phyloP scores from a whole-genome alignment of 2,888 invertebrate species.

The Thelaira solivaga region DNA sequence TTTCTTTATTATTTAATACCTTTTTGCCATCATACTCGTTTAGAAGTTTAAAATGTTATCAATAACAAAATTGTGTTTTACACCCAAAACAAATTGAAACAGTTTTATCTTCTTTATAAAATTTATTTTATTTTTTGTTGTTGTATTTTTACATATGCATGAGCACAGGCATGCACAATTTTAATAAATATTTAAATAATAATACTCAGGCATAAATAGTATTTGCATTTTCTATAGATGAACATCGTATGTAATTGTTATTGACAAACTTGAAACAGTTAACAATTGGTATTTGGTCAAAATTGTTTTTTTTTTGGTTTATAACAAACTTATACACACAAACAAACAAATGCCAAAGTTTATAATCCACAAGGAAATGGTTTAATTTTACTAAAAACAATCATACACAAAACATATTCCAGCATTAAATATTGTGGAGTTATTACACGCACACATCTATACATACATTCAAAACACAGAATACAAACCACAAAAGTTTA shows the following conservation, averaged over 20 bases:
- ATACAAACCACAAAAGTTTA: slow-evolving; percentile 7
- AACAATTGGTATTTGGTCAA: slow-evolving; percentile 13
- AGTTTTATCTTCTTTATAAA: no score
- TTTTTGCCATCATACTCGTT: no score
- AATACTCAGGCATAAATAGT: not conserved
- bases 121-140: no score
- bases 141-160: no score
- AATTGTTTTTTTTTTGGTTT: not conserved
- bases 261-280: slow-evolving; percentile 25
- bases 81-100: no score
- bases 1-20: no score
- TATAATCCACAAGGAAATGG: slow-evolving; percentile 28
- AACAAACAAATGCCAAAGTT: slow-evolving; percentile 18
- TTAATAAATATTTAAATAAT: not conserved
- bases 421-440: not conserved
- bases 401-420: slow-evolving; percentile 22
- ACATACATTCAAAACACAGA: not conserved
- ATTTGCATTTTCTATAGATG: not conserved
- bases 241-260: slow-evolving; percentile 1
- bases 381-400: slow-evolving; percentile 36
- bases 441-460: no score
- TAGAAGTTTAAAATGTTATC: no score
- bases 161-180: no score
- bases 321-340: not conserved
- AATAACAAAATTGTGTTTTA: no score